A percentile compares a stretch with the other conserved stretches of the same genome.
phyloP scores from a whole-genome alignment of 2,797 vertebrate species.

The Huso huso region DNA sequence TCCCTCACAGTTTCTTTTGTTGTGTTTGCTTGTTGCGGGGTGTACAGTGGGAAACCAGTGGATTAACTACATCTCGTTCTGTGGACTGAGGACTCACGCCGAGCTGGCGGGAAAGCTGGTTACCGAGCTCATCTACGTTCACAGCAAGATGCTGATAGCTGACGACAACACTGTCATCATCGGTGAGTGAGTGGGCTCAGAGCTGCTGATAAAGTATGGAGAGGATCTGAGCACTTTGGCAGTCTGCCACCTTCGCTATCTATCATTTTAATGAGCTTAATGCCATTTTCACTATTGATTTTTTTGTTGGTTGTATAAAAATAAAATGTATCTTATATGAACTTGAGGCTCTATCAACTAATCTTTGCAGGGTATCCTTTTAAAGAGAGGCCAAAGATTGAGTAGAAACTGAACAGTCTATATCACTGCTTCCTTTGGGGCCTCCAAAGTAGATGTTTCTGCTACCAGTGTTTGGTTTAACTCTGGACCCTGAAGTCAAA shows the following conservation, averaged over 20 bases:
- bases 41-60: slow-evolving; percentile 82
- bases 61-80: slow-evolving; percentile 92
- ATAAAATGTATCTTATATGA: too few relatives aligned
- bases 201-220: background rate
- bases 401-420: too few relatives aligned
- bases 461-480: too few relatives aligned
- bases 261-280: background rate
- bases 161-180: slow-evolving; percentile 94
- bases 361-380: too few relatives aligned
- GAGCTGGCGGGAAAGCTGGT: slow-evolving; percentile 81
- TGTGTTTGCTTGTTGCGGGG: background rate
- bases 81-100: slow-evolving; percentile 81
- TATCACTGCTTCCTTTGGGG: too few relatives aligned
- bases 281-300: background rate
- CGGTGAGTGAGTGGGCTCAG: slow-evolving; percentile 56
- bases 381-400: too few relatives aligned
- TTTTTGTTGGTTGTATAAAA: background rate
- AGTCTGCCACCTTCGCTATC: slow-evolving; percentile 23
- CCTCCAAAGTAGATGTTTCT: too few relatives aligned
- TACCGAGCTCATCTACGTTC: slow-evolving; percentile 91
- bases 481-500: too few relatives aligned
- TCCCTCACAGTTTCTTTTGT: background rate
- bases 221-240: background rate
- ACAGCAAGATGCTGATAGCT: slow-evolving; percentile 91
- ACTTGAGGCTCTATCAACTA: too few relatives aligned